Evolutionary conservation across 2,113 vertebrate species (phyloP).

Genomic region (Aptenodytes forsteri): DNA sequence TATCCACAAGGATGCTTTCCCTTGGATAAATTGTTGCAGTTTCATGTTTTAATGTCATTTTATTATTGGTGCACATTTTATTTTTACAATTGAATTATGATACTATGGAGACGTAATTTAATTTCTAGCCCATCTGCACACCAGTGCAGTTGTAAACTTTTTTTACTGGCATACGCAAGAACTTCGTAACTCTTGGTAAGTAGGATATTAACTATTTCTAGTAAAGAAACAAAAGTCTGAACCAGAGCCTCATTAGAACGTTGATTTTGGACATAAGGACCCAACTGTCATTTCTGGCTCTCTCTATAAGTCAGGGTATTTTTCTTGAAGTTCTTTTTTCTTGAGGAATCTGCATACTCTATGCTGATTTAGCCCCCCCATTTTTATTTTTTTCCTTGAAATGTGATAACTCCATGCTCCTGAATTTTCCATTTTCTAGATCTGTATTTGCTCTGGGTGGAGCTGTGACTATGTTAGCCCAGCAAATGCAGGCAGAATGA

Average conservation of each 20-base stretch:
- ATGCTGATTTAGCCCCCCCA: neutral
- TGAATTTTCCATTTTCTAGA: neutral
- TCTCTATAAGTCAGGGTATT: accelerated
- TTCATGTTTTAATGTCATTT: neutral
- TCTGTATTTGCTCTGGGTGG: neutral
- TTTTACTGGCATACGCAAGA: neutral
- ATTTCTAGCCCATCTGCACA: neutral
- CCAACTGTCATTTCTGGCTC: neutral
- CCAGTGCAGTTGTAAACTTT: neutral
- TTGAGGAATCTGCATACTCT: neutral
- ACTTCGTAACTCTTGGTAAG: neutral
- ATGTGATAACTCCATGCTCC: neutral
- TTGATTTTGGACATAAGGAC: neutral
- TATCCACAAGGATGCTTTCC: neutral
- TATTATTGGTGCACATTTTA: neutral
- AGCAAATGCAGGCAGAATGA: neutral
- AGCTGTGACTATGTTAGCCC: neutral
- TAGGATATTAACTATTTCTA: neutral
- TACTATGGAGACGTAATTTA: neutral
- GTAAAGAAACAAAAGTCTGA: neutral
- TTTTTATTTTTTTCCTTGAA: neutral
- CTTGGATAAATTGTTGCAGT: neutral
- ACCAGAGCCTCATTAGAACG: neutral
- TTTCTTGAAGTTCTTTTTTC: neutral
- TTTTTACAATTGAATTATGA: neutral